Base-by-base conservation (phyloP, 2,113 vertebrate genomes). In the Paedocypris sp. region DNA sequence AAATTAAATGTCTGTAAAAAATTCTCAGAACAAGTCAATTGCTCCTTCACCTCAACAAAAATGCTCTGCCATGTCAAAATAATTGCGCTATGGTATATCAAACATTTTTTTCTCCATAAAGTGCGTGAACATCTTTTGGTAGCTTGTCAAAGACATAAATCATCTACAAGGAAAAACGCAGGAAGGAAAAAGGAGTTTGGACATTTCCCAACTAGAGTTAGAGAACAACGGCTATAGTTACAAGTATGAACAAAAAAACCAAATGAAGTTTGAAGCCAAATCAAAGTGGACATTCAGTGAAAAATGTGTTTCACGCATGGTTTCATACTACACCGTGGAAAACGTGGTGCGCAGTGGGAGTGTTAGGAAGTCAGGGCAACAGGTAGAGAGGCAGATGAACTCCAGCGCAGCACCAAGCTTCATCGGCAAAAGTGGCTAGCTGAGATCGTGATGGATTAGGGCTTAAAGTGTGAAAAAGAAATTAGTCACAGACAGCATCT, bases 381-480 rank as follows among this genome's bases (percentile, higher is more conserved):
- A 65, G 62, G 51, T 61, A 60, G 49, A 7, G 18, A 13, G 39
- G 47, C 35, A 46, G 41, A 33, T 32, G 20, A 43, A 62, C 50
- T 10, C 45, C 45, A 63, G 23, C 50, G 35, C 50, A 56, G 59
- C 46, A 56, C 52, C 13, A 43, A 50, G 59, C 56, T 47, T 56
- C 56, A 36, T 38, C 57, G 39, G 48, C 45, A 63, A 47, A 56
- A 60, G 33, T 13, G 65, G 35, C 42, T 66, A 64, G 74, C 63
- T 62, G 69, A 76, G 71, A 68, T 61, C 52, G 39, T 78, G 75
- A 83, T 77, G 66, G 73, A 79, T 79, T 74, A 69, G 68, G 67
- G 61, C 64, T 60, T 66, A 74, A 77, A 57, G 78, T 83, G 82
- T 83, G 79, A 84, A 82, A 80, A 81, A 83, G 75, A 71, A 77